These are phyloP conservation scores for Chelon labrosus DNA, from an alignment of 2,797 vertebrate genomes.

Conservation along the genomic window DNA sequence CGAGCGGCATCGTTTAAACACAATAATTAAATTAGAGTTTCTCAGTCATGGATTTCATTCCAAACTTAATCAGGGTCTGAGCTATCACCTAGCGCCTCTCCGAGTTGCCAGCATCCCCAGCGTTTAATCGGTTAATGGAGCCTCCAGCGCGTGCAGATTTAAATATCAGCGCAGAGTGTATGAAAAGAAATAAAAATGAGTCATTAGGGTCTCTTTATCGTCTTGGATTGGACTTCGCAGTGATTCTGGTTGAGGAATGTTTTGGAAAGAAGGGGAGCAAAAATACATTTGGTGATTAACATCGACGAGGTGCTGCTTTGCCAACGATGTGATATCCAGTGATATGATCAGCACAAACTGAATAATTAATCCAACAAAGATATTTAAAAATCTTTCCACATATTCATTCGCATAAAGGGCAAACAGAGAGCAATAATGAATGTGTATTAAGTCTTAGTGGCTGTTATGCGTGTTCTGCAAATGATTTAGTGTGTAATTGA, in stretches of 20 bases:
- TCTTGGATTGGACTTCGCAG: slow-evolving; percentile 11
- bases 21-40: slow-evolving; percentile 62
- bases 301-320: slow-evolving; percentile 21
- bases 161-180: slow-evolving; percentile 29
- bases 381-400: slow-evolving; percentile 20
- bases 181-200: slow-evolving; percentile 21
- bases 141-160: slow-evolving; percentile 22
- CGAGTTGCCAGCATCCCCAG: slow-evolving; percentile 14
- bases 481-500: slow-evolving; percentile 36
- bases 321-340: slow-evolving; percentile 13
- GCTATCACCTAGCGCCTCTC: slow-evolving; percentile 38
- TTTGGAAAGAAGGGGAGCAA: slow-evolving; percentile 19
- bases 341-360: slow-evolving; percentile 22
- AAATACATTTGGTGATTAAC: slow-evolving; percentile 33
- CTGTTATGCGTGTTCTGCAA: slow-evolving; percentile 33
- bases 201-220: slow-evolving; percentile 16
- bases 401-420: slow-evolving; percentile 9
- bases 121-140: slow-evolving; percentile 65
- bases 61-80: slow-evolving; percentile 49
- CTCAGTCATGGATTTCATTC: slow-evolving; percentile 61
- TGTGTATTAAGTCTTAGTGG: slow-evolving; percentile 12
- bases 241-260: slow-evolving; percentile 10
- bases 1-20: slow-evolving; percentile 47
- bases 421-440: slow-evolving; percentile 21
- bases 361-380: slow-evolving; percentile 40